Evolutionary conservation across 2,113 vertebrate genomes (phyloP), one percentile per base, ranked within the genome.

Genomic region (Pampusana beccarii): DNA sequence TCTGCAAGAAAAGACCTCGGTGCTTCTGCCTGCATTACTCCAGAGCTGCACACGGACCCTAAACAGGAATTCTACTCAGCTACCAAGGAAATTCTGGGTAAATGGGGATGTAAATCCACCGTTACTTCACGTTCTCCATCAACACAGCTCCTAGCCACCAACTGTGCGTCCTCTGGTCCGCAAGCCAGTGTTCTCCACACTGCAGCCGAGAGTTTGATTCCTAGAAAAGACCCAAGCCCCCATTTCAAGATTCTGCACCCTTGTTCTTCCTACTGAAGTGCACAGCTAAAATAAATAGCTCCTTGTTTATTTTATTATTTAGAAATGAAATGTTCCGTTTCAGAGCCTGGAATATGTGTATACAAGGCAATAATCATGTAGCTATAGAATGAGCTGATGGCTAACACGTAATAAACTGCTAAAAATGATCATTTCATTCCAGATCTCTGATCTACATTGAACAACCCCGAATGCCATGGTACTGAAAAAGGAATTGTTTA

Each of bases 381-480:
- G 36, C n/a, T 56, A 71, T n/a, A 83, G 66, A 93, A 78, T 34
- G 19, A 85, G 36, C 26, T 67, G 18, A 56, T 51, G 44, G 25
- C 19, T 69, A 80, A 64, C 21, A 51, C 4, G 16, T 50, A 62
- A 66, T 10, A 51, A 70, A 18, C 13, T 87, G 25, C 70, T 80
- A 54, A 69, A 91, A 92, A 48, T 38, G 7, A 53, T 84, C 3
- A 20, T 66, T 95, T 94, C 18, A 56, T 66, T 87, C 23, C 80
- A 98, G 98, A 97, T 97, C 78, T 98, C 97, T 97, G 97, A 98
- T 98, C 97, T 98, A 91, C 96, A 98, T 91, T 98, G 58, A 98
- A 98, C 42, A 88, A 98, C 36, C 95, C 97, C 4, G 94, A 97
- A 46, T 98, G 96, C 51, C 96, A 94, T 3, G 97, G 98, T 29